Percentiles rank a stretch among this genome's conserved stretches.
phyloP scores from a whole-genome alignment of 2,888 invertebrate genomes.

The Phasia obesa region DNA sequence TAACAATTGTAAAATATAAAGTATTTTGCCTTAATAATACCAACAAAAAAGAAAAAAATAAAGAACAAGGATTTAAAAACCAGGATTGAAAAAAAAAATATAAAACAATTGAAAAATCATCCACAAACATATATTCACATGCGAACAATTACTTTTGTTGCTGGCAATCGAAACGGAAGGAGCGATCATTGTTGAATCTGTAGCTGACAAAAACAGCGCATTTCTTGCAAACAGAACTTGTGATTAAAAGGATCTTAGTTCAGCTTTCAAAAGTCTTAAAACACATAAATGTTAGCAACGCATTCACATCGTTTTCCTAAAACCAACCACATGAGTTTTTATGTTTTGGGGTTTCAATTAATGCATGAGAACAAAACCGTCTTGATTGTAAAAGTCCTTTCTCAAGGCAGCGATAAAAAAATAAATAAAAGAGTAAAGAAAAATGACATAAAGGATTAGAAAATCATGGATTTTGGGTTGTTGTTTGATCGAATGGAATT shows the following conservation, averaged over 20 bases:
- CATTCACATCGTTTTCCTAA: slow-evolving; percentile 5
- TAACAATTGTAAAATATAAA: slow-evolving; percentile 58
- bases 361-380: slow-evolving; percentile 26
- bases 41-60: slow-evolving; percentile 13
- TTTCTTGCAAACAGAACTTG: slow-evolving; percentile 10
- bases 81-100: slow-evolving; percentile 38
- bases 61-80: slow-evolving; percentile 58
- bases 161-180: slow-evolving; percentile 70
- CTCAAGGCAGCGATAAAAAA: background rate
- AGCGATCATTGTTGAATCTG: slow-evolving; percentile 69
- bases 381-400: background rate
- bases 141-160: slow-evolving; percentile 40
- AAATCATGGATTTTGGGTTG: background rate
- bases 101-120: slow-evolving; percentile 30
- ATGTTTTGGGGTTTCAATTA: slow-evolving; percentile 2
- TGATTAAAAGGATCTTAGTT: slow-evolving; percentile 34
- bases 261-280: slow-evolving; percentile 27
- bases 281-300: background rate
- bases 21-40: slow-evolving; percentile 39
- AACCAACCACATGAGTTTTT: slow-evolving; percentile 14
- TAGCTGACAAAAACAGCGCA: slow-evolving; percentile 70
- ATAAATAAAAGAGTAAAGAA: background rate
- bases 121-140: slow-evolving; percentile 24
- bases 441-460: background rate
- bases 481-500: background rate